Percentiles rank a stretch among this genome's conserved stretches.
These are phyloP conservation scores for Phaethornis superciliosus DNA, from an alignment of 2,113 vertebrate species.

Conservation along the genomic window DNA sequence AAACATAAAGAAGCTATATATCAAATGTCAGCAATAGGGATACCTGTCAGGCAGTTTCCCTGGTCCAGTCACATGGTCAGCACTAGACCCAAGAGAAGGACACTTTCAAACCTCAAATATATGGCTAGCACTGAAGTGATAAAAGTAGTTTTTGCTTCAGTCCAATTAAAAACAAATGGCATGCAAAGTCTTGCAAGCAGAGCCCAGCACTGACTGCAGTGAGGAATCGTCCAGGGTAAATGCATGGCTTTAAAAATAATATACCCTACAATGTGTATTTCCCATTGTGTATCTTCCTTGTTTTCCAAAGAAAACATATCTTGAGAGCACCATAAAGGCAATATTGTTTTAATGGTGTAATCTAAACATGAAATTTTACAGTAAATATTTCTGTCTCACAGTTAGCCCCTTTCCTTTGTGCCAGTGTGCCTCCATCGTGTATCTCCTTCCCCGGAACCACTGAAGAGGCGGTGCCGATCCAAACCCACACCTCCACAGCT, in stretches of 20 bases:
- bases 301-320: neutral
- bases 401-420: neutral
- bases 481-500: rapidly evolving
- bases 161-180: neutral
- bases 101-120: neutral
- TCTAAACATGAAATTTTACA: neutral
- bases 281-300: neutral
- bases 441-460: neutral
- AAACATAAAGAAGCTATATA: neutral
- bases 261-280: neutral
- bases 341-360: neutral
- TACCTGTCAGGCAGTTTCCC: neutral
- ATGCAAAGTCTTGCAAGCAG: neutral
- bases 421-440: neutral
- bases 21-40: neutral
- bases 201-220: neutral
- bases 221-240: neutral
- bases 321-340: neutral
- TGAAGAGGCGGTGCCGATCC: rapidly evolving
- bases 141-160: neutral
- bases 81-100: rapidly evolving
- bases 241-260: neutral
- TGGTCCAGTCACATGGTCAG: neutral
- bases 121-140: neutral
- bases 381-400: neutral